A percentile compares a stretch with the other conserved stretches of the same genome.
These are phyloP conservation scores for Chaetorhynchus papuensis DNA, from an alignment of 2,113 vertebrate genomes.

Conservation along the genomic window DNA sequence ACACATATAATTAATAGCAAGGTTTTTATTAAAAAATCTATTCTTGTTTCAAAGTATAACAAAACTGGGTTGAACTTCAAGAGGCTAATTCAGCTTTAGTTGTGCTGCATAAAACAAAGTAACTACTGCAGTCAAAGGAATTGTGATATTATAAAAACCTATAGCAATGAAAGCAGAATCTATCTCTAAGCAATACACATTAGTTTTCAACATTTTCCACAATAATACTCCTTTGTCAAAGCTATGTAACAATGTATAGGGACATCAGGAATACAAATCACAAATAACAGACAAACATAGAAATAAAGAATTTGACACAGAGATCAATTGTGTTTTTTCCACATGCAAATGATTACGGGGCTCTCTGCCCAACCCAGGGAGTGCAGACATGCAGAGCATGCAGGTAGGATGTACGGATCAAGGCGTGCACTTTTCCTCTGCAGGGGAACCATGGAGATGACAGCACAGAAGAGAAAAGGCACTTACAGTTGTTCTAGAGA, in stretches of 20 bases:
- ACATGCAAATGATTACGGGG: constrained; percentile 41
- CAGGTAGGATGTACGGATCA: constrained; percentile 23
- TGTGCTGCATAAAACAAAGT: background rate
- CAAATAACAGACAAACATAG: constrained; percentile 42
- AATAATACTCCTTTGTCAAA: background rate
- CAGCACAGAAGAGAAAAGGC: constrained; percentile 70
- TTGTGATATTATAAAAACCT: background rate
- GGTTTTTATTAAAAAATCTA: background rate
- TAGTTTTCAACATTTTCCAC: background rate
- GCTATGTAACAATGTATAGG: background rate
- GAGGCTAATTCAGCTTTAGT: background rate
- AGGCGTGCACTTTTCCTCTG: constrained; percentile 49
- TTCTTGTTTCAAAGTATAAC: background rate
- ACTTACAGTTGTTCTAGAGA: constrained; percentile 99
- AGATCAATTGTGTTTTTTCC: background rate
- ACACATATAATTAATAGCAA: background rate
- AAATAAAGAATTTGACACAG: constrained; percentile 41
- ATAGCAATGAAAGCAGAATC: background rate
- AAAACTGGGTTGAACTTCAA: background rate
- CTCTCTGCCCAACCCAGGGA: constrained; percentile 35
- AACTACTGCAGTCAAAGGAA: background rate
- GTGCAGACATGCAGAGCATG: constrained; percentile 78
- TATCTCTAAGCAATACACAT: background rate
- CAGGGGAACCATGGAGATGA: constrained; percentile 49
- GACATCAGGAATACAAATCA: constrained; percentile 22